A percentile compares a stretch with the other conserved stretches of the same genome.
Conservation (phyloP, 2,113 vertebrate genomes). For the Puntigrus tetrazona region DNA sequence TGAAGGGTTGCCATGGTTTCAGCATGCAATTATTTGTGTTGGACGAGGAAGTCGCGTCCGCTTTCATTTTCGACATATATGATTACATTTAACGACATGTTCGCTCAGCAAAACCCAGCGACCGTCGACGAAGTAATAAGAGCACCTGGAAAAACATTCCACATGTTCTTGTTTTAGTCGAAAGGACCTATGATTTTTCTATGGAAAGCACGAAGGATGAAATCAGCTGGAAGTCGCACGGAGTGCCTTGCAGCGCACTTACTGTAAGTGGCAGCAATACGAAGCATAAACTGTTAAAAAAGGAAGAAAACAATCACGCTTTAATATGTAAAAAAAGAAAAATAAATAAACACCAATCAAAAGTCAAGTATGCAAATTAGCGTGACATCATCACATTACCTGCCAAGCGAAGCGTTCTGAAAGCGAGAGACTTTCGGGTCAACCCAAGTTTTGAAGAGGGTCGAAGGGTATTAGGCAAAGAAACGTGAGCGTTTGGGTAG, state of each 20-base stretch:
- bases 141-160: neutral
- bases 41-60: neutral
- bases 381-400: neutral
- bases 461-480: no score
- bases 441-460: neutral
- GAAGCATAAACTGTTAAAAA: neutral
- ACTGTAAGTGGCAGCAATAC: neutral
- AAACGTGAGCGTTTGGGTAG: neutral
- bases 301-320: neutral
- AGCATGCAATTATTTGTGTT: neutral
- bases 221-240: neutral
- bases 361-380: slow-evolving; percentile 1
- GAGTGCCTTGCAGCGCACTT: neutral
- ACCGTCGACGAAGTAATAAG: neutral
- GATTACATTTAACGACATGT: neutral
- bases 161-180: neutral
- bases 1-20: slow-evolving; percentile 30
- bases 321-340: neutral
- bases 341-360: slow-evolving; percentile 9
- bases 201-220: neutral
- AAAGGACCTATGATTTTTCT: neutral
- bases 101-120: neutral
- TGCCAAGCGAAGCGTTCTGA: no score
- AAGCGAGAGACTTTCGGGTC: neutral
- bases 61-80: neutral